Percentiles rank a stretch among this genome's conserved stretches.
These are phyloP conservation scores for Tinea trinotella DNA, from an alignment of 2,888 invertebrate species.

Conservation along the genomic window DNA sequence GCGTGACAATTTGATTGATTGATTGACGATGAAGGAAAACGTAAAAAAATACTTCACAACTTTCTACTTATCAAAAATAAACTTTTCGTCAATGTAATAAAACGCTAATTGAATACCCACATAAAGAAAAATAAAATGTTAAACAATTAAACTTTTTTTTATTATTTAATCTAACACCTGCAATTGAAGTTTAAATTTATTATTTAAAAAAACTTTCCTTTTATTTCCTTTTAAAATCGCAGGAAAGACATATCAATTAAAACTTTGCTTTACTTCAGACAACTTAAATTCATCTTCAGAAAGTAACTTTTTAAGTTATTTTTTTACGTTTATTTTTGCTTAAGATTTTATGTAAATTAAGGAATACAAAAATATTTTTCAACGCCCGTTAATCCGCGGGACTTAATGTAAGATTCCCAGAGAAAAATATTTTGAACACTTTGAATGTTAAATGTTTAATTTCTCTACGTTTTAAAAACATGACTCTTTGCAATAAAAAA, in stretches of 20 bases:
- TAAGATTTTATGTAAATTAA: conserved; percentile 14
- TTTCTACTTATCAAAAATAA: too few relatives aligned
- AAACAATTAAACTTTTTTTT: not conserved
- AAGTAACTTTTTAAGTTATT: conserved; percentile 23
- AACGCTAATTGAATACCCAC: not conserved
- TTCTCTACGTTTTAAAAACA: not conserved
- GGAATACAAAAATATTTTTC: conserved; percentile 4
- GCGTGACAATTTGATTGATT: too few relatives aligned
- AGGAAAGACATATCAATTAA: conserved; percentile 38
- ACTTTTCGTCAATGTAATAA: too few relatives aligned
- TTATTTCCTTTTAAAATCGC: conserved; percentile 17
- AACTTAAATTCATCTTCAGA: conserved; percentile 37
- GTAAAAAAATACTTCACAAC: too few relatives aligned
- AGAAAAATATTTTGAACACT: not conserved
- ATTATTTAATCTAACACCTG: not conserved
- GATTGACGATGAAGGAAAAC: too few relatives aligned
- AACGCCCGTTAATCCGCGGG: not conserved
- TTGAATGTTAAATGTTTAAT: not conserved
- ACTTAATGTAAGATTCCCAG: not conserved
- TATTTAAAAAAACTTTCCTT: not conserved
- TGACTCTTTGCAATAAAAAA: not conserved
- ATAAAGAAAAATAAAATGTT: not conserved
- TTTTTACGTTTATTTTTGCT: not conserved
- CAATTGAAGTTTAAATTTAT: not conserved
- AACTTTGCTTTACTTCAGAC: conserved; percentile 37